Evolutionary conservation across 2,797 vertebrate genomes (phyloP).

Genomic region (Crenuchus spilurus): DNA sequence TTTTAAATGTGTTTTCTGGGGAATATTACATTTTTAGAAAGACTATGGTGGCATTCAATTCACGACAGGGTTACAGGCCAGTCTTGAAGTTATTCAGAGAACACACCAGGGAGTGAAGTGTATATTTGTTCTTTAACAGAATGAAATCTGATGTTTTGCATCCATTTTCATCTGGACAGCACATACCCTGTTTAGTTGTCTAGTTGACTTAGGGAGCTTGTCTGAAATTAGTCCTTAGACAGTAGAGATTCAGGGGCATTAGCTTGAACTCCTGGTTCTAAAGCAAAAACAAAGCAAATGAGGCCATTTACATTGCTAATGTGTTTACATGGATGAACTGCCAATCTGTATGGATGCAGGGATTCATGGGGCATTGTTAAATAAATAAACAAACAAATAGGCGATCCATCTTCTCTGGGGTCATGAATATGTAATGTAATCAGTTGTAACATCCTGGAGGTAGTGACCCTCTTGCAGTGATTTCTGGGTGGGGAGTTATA

Average conservation of each 20-base stretch:
- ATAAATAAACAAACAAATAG: conserved; percentile 62
- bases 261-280: conserved; percentile 49
- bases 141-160: conserved; percentile 46
- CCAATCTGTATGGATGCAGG: conserved; percentile 57
- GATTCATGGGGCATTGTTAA: conserved; percentile 47
- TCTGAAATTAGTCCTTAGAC: conserved; percentile 65
- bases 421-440: conserved; percentile 72
- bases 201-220: conserved; percentile 63
- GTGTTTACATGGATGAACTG: conserved; percentile 41
- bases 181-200: conserved; percentile 47
- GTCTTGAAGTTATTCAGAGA: conserved; percentile 70
- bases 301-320: conserved; percentile 69
- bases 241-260: conserved; percentile 59
- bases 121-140: conserved; percentile 63
- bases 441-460: conserved; percentile 65
- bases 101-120: conserved; percentile 64
- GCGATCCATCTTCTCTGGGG: conserved; percentile 42
- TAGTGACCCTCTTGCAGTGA: conserved; percentile 60
- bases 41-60: conserved; percentile 6
- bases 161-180: conserved; percentile 57
- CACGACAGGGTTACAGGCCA: conserved; percentile 49
- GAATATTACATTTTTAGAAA: neutral
- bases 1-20: too few relatives aligned
- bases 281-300: conserved; percentile 45
- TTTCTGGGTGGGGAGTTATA: conserved; percentile 46